Conservation (phyloP, 2,888 invertebrate species). For the Andrena bucephala region DNA sequence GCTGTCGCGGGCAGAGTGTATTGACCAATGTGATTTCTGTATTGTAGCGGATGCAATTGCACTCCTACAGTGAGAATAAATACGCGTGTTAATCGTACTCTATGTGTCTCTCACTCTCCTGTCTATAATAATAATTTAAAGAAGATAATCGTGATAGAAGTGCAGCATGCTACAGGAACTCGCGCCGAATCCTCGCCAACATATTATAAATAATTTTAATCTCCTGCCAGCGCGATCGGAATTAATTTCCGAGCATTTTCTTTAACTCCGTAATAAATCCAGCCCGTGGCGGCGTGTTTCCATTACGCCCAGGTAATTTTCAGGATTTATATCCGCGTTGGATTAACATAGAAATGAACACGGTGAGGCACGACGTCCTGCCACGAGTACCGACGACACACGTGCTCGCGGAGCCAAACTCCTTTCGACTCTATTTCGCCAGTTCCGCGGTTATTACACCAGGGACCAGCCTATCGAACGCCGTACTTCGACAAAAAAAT, state of each 20-base stretch:
- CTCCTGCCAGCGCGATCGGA: neutral
- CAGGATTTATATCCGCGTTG: conserved; percentile 37
- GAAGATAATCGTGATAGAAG: no score
- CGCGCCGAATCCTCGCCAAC: neutral
- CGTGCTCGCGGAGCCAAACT: neutral
- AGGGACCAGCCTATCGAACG: conserved; percentile 15
- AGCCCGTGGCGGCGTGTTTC: neutral
- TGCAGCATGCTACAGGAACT: neutral
- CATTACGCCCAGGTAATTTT: conserved; percentile 26
- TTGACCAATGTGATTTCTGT: no score
- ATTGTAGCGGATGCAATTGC: no score
- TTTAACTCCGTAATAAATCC: conserved; percentile 24
- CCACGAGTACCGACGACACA: neutral
- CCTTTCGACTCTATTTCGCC: conserved; percentile 8
- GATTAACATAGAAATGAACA: conserved; percentile 49
- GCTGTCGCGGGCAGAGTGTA: no score
- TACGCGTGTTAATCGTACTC: no score
- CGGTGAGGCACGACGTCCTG: neutral
- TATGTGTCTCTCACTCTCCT: no score
- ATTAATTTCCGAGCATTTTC: conserved; percentile 28
- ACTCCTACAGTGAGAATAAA: no score
- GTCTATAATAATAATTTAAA: no score
- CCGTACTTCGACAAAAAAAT: conserved; percentile 15
- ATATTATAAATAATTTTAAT: conserved; percentile 16
- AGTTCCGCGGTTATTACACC: conserved; percentile 32